Evolutionary conservation across 2,113 vertebrate species (phyloP).

Genomic region (Xenopus borealis): DNA sequence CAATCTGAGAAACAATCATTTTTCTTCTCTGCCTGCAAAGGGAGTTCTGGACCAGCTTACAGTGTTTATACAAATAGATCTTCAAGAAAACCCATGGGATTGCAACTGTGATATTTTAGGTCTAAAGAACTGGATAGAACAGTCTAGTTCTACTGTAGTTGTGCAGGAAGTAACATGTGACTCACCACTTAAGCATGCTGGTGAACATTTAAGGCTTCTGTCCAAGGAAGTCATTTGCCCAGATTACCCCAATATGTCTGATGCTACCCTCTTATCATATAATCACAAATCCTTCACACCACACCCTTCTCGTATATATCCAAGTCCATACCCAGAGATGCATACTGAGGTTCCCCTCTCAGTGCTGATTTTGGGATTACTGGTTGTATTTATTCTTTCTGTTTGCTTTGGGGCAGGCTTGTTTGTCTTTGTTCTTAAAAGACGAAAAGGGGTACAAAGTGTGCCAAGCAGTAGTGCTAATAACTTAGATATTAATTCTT

Average conservation of each 20-base stretch:
- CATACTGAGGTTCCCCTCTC: constrained; percentile 91
- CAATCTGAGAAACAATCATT: constrained; percentile 95
- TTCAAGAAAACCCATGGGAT: constrained; percentile 98
- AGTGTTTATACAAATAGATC: constrained; percentile 94
- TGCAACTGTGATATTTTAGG: constrained; percentile 92
- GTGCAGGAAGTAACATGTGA: constrained; percentile 95
- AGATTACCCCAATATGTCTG: constrained; percentile 70
- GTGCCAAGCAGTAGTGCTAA: constrained; percentile 77
- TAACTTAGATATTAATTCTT: constrained; percentile 88
- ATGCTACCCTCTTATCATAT: constrained; percentile 71
- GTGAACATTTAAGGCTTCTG: constrained; percentile 86
- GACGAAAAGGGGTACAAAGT: constrained; percentile 82
- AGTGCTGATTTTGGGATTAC: constrained; percentile 90
- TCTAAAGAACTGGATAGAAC: constrained; percentile 94
- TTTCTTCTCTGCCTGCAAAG: constrained; percentile 85
- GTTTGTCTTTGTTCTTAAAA: constrained; percentile 93
- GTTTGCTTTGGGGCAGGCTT: constrained; percentile 95
- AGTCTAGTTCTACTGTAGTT: constrained; percentile 84
- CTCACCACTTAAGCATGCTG: constrained; percentile 86
- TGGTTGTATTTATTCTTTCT: constrained; percentile 94
- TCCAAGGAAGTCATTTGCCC: constrained; percentile 91
- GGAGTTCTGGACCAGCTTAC: constrained; percentile 96
- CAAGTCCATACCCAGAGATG: constrained; percentile 77
- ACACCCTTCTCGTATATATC: constrained; percentile 63
- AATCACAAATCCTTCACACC: constrained; percentile 74